Percentiles rank a stretch among this genome's conserved stretches.
Conservation (phyloP, 2,888 invertebrate species). For the Ptilodon capucinus region DNA sequence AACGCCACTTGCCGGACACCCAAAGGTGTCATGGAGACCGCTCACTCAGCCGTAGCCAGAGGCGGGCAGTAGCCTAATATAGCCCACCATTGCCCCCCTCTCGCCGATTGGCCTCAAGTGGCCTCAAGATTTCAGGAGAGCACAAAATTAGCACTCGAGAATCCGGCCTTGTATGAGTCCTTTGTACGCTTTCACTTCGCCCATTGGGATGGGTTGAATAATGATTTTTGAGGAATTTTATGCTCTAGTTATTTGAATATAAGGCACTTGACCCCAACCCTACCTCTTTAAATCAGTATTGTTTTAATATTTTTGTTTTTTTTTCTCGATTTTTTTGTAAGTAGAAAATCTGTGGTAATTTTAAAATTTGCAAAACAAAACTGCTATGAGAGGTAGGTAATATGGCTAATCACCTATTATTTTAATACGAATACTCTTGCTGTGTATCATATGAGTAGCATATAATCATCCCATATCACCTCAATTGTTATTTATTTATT, state of each 20-base stretch:
- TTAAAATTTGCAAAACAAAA: too few relatives aligned
- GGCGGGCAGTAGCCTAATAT: conserved; percentile 54
- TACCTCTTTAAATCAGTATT: too few relatives aligned
- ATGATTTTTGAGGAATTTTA: conserved; percentile 10
- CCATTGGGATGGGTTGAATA: conserved; percentile 6
- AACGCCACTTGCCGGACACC: conserved; percentile 49
- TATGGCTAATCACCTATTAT: background rate
- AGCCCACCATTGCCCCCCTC: conserved; percentile 28
- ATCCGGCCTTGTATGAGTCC: conserved; percentile 28
- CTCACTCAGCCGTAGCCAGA: conserved; percentile 48
- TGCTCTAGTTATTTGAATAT: background rate
- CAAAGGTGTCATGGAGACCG: conserved; percentile 75
- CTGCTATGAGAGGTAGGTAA: too few relatives aligned
- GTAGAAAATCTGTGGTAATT: too few relatives aligned
- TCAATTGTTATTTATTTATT: too few relatives aligned
- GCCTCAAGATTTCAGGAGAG: conserved; percentile 43
- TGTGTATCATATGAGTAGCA: too few relatives aligned
- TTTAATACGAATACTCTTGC: background rate
- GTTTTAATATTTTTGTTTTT: too few relatives aligned
- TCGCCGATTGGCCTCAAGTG: conserved; percentile 63
- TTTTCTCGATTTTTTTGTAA: too few relatives aligned
- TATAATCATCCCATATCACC: too few relatives aligned
- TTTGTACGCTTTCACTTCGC: conserved; percentile 7
- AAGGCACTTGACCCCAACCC: conserved; percentile 13
- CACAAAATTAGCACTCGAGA: conserved; percentile 69